Evolutionary conservation across 2,888 invertebrate genomes (phyloP).

Genomic region (Neelides folsomi): DNA sequence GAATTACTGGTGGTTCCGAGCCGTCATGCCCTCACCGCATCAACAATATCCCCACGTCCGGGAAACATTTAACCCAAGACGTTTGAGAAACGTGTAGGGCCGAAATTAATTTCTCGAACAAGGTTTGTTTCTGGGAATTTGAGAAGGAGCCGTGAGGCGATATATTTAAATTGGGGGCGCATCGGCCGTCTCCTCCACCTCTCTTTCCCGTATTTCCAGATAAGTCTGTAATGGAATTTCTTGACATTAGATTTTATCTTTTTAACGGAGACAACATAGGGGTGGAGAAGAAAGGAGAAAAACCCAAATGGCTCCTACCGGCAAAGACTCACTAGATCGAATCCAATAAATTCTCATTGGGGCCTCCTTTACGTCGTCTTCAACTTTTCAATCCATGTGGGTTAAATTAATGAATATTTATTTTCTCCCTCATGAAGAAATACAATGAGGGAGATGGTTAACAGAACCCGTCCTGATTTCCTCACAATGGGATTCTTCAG

Average conservation of each 20-base stretch:
- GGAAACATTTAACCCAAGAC: too few species aligned
- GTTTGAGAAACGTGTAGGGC: neutral
- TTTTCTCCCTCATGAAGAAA: constrained; percentile 11
- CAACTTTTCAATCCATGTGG: constrained; percentile 27
- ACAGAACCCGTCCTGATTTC: neutral
- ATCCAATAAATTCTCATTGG: constrained; percentile 32
- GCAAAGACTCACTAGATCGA: constrained; percentile 13
- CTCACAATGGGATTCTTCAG: neutral
- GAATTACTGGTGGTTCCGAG: too few species aligned
- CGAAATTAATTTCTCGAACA: neutral
- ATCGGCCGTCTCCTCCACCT: constrained; percentile 5
- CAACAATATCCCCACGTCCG: too few species aligned
- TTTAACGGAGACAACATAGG: neutral
- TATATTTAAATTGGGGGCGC: neutral
- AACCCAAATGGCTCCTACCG: neutral
- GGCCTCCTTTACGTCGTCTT: constrained; percentile 11
- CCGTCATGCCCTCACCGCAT: too few species aligned
- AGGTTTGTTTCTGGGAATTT: neutral
- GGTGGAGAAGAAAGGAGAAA: constrained; percentile 3
- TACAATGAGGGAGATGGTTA: neutral
- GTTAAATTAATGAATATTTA: constrained; percentile 32
- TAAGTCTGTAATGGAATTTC: constrained; percentile 19
- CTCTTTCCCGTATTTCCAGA: constrained; percentile 13
- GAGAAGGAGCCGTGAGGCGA: neutral
- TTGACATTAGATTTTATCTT: constrained; percentile 8